phyloP scores from a whole-genome alignment of 2,797 vertebrate species.

The Sitta carolinensis region DNA sequence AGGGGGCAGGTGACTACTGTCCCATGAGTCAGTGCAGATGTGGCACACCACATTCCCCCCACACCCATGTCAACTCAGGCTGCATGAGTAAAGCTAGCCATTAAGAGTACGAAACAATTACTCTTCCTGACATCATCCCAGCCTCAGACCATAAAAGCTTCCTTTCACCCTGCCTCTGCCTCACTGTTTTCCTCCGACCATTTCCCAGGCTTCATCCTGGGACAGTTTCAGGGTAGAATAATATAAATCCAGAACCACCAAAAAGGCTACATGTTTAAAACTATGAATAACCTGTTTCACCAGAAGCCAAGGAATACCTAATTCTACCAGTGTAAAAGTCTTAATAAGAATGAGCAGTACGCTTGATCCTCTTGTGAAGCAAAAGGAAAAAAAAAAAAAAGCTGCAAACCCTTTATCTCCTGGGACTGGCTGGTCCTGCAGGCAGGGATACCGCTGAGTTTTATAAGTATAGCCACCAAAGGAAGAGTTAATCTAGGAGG shows the following conservation, averaged over 20 bases:
- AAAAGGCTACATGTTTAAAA: background rate
- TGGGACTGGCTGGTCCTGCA: background rate
- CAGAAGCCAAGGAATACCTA: background rate
- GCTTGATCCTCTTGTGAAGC: background rate
- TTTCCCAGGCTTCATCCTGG: background rate
- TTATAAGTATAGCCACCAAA: background rate
- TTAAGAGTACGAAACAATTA: constrained; percentile 40
- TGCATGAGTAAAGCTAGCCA: constrained; percentile 28
- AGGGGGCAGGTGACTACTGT: background rate
- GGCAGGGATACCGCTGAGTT: background rate
- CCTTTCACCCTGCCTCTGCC: background rate
- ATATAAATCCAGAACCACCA: background rate
- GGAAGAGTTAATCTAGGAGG: background rate
- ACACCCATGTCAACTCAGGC: background rate
- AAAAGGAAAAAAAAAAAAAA: background rate
- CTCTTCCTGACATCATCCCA: constrained; percentile 39
- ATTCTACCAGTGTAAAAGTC: background rate
- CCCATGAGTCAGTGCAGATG: background rate
- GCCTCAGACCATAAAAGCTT: constrained; percentile 15
- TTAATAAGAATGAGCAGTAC: background rate
- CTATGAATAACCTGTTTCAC: background rate
- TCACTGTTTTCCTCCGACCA: background rate
- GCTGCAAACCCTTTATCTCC: background rate
- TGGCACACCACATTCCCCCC: background rate
- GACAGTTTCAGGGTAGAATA: background rate